A percentile compares a stretch with the other conserved stretches of the same genome.
These are phyloP conservation scores for Cinclus mexicanus DNA, from an alignment of 2,113 vertebrate genomes.

Conservation along the genomic window DNA sequence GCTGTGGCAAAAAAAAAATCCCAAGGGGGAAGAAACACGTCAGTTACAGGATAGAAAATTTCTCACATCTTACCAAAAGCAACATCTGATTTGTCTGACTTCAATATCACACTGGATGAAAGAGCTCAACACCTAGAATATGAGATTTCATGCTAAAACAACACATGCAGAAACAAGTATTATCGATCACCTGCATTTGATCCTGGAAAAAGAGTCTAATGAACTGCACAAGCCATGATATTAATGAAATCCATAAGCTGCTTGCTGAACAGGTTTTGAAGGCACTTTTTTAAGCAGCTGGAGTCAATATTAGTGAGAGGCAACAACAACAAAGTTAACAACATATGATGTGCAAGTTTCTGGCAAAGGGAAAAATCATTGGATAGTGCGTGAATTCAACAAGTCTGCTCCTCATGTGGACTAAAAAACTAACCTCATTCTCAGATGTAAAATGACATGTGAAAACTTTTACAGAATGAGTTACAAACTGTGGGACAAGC, in stretches of 20 bases:
- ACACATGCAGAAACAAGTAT: not conserved
- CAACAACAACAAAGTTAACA: not conserved
- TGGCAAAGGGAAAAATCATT: not conserved
- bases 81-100: not conserved
- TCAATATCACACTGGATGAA: not conserved
- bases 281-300: not conserved
- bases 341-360: not conserved
- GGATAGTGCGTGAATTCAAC: not conserved
- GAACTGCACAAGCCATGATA: not conserved
- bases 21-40: conserved; percentile 26
- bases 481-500: not conserved
- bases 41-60: not conserved
- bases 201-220: not conserved
- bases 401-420: not conserved
- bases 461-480: not conserved
- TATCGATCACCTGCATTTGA: not conserved
- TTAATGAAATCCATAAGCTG: not conserved
- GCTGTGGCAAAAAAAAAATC: conserved; percentile 71
- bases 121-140: not conserved
- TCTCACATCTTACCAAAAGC: not conserved
- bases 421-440: not conserved
- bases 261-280: not conserved
- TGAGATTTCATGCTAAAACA: not conserved
- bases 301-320: not conserved
- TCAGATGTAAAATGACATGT: not conserved